Base-by-base conservation (phyloP, 1,140 invertebrate genomes). In the Brachionus plicatilis region DNA sequence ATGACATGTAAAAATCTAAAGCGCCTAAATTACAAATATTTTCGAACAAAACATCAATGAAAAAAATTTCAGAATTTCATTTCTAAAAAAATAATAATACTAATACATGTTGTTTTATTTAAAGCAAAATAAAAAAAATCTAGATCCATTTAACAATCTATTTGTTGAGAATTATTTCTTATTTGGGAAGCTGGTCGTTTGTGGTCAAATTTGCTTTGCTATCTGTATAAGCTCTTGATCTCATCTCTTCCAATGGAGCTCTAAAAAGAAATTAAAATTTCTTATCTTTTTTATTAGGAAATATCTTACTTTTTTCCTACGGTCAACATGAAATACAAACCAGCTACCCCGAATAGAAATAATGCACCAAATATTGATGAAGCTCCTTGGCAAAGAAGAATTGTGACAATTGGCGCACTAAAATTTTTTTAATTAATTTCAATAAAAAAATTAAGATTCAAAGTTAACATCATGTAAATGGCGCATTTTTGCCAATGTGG, bases 401-500 rank as follows among this genome's bases (percentile, higher is more conserved):
- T 65, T 3, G 41, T 47, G 3, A 43, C 53, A 14, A 82, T 82
- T 20, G 53, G 53, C 5, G 53, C 27, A 20, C 79, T 80, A 24
- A 17, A 75, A 43, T 7, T 14, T 27, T 12, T 29, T 1, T 3
- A 50, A 27, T 50, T 20, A 50, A 53, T 47, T 24, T 75, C 45
- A 75, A 27, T 37, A 56, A 65, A 24, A 12, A 37, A 41, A 60
- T 9, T 37, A 7, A 29, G 27, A 41, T 65, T 56, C 4, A 11
- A 65, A 80, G 17, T 17, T 24, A 43, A 82, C 79, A 60, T 45
- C 79, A 82, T 60, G 27, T 82, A 82, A 47, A 82, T 45, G 60
- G 17, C 65, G 27, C 33, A 41, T 68, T 82, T 82, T 45, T 65
- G 53, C 79, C 79, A 82, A 43, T 60, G 79, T 65, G 79, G 53